These are phyloP conservation scores for Conops quadrifasciatus DNA, from an alignment of 2,888 invertebrate genomes.

Conservation along the genomic window DNA sequence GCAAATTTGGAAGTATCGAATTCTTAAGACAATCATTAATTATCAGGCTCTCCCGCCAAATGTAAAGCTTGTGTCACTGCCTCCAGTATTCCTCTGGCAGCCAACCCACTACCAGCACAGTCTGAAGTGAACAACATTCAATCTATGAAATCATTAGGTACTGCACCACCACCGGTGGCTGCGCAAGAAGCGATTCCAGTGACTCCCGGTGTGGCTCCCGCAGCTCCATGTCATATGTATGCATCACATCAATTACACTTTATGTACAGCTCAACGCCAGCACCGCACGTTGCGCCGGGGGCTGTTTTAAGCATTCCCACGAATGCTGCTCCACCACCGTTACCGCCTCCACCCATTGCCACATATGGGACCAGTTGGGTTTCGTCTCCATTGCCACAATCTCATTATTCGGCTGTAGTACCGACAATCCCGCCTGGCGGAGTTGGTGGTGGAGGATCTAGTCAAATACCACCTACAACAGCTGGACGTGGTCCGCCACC, in stretches of 20 bases:
- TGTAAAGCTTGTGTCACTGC: slow-evolving; percentile 34
- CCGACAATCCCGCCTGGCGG: slow-evolving; percentile 37
- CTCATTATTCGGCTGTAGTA: slow-evolving; percentile 37
- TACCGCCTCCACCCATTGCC: slow-evolving; percentile 41
- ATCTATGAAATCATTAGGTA: slow-evolving; percentile 56
- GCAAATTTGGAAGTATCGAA: neutral
- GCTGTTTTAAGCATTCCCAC: slow-evolving; percentile 46
- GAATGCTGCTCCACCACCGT: slow-evolving; percentile 41
- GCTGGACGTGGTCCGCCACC: slow-evolving; percentile 31
- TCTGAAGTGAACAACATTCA: slow-evolving; percentile 57
- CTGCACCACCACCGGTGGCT: slow-evolving; percentile 41
- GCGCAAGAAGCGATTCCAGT: slow-evolving; percentile 40
- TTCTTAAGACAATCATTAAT: slow-evolving; percentile 10
- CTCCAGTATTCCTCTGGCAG: neutral
- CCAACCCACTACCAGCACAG: neutral
- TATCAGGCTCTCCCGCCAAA: neutral
- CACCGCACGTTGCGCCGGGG: slow-evolving; percentile 51
- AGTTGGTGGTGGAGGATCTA: slow-evolving; percentile 29
- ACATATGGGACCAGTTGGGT: slow-evolving; percentile 32
- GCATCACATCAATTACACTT: slow-evolving; percentile 45
- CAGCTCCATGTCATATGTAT: slow-evolving; percentile 44
- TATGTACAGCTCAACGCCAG: slow-evolving; percentile 66
- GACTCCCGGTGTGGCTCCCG: slow-evolving; percentile 38
- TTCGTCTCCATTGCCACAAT: slow-evolving; percentile 32
- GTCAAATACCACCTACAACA: slow-evolving; percentile 35